These are phyloP conservation scores for Muricea muricata DNA, from an alignment of 92 coral and sea anemone species.

Conservation along the genomic window DNA sequence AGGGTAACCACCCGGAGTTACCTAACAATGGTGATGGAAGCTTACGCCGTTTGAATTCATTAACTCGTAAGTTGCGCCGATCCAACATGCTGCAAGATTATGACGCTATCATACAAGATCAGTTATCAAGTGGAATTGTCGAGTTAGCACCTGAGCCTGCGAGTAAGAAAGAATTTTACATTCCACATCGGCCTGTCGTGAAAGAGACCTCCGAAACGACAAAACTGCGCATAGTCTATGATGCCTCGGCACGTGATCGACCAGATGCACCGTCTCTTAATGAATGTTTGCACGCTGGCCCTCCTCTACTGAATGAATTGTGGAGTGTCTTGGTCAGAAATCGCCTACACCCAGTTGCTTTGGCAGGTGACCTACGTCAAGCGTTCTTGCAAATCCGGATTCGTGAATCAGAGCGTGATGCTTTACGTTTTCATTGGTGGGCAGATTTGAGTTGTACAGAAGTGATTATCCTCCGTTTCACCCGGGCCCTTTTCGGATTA, in stretches of 20 bases:
- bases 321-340: conserved; percentile 34
- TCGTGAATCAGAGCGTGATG: conserved; percentile 45
- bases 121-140: conserved; percentile 6
- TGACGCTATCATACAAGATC: conserved; percentile 17
- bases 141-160: not conserved
- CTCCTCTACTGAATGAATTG: conserved; percentile 19
- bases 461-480: conserved; percentile 29
- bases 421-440: conserved; percentile 47
- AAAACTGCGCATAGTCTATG: not conserved
- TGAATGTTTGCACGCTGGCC: conserved; percentile 27
- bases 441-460: not conserved
- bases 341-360: conserved; percentile 31
- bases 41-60: conserved; percentile 4
- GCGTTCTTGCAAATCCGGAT: conserved; percentile 35
- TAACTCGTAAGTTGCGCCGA: not conserved
- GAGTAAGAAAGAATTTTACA: conserved; percentile 3
- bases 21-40: conserved; percentile 22
- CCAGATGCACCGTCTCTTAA: conserved; percentile 1
- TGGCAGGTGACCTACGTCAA: conserved; percentile 39
- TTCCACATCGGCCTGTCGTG: not conserved
- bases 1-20: conserved; percentile 21
- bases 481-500: conserved; percentile 31
- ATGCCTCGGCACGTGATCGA: not conserved
- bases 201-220: not conserved
- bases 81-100: conserved; percentile 5